Evolutionary conservation across 2,113 vertebrate genomes (phyloP).

Genomic region (Boulengeromyrus knoepffleri): DNA sequence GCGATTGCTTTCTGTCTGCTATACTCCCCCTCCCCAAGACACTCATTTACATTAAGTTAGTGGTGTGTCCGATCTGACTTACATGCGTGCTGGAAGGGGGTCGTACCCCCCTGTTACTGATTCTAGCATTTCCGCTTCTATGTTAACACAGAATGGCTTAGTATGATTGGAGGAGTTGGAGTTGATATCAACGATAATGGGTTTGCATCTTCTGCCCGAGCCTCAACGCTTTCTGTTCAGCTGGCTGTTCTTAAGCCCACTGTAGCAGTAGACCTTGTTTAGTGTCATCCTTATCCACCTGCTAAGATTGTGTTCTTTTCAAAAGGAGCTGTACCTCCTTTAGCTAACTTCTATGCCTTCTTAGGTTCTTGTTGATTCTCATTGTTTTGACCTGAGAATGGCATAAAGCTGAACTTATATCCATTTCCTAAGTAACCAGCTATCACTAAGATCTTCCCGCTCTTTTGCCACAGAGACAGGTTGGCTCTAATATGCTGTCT

Average conservation of each 20-base stretch:
- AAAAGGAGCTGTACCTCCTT: conserved; percentile 36
- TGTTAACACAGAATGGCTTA: neutral
- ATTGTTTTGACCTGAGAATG: neutral
- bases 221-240: too few species aligned
- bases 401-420: conserved; percentile 33
- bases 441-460: conserved; percentile 46
- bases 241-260: conserved; percentile 44
- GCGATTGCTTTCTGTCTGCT: neutral
- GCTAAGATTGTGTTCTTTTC: conserved; percentile 29
- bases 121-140: conserved; percentile 32
- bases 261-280: neutral
- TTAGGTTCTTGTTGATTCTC: neutral
- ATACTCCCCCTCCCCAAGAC: neutral
- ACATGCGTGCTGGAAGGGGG: conserved; percentile 29
- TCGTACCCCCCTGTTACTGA: conserved; percentile 32
- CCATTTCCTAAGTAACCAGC: conserved; percentile 40
- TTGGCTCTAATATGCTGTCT: conserved; percentile 38
- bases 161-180: conserved; percentile 15
- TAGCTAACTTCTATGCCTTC: conserved; percentile 32
- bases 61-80: conserved; percentile 20
- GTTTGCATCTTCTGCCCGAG: conserved; percentile 6
- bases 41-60: neutral
- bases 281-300: conserved; percentile 31
- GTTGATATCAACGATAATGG: neutral
- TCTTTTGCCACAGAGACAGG: conserved; percentile 50